phyloP scores from a whole-genome alignment of 2,113 vertebrate species.

The Bucco capensis region DNA sequence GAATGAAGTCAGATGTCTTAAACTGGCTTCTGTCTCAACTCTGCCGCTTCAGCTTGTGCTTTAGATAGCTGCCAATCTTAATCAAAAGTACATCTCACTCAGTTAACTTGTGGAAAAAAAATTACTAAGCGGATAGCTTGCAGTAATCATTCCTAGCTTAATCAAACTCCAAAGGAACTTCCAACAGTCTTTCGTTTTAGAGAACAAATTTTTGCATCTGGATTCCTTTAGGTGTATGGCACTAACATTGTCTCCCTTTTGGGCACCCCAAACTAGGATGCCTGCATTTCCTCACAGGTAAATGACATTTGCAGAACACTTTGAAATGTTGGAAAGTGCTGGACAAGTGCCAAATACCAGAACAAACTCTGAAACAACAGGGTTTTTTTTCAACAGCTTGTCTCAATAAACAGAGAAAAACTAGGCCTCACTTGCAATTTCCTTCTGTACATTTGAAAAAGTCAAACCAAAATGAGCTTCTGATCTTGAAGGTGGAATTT shows the following conservation, averaged over 20 bases:
- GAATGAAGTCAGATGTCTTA: not conserved
- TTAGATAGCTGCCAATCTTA: not conserved
- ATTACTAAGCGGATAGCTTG: not conserved
- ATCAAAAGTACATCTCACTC: not conserved
- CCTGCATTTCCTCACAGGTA: not conserved
- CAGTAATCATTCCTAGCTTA: not conserved
- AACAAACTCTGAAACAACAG: not conserved
- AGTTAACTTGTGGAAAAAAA: not conserved
- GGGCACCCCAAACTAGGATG: not conserved
- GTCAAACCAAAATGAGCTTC: not conserved
- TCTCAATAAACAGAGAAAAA: constrained; percentile 1
- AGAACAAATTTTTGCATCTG: not conserved
- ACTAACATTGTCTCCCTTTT: not conserved
- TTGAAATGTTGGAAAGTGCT: not conserved
- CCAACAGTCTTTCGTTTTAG: not conserved
- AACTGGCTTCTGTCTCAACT: not conserved
- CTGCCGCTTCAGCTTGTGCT: not conserved
- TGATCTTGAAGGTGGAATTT: not conserved
- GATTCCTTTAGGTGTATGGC: not conserved
- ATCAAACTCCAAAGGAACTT: not conserved
- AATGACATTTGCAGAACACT: not conserved
- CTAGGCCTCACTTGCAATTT: not conserved
- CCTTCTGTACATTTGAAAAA: not conserved
- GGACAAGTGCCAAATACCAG: not conserved
- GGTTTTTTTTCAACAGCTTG: not conserved